Percentiles rank a stretch among this genome's conserved stretches.
Conservation (phyloP, 1,140 invertebrate species). For the Artemia franciscana region DNA sequence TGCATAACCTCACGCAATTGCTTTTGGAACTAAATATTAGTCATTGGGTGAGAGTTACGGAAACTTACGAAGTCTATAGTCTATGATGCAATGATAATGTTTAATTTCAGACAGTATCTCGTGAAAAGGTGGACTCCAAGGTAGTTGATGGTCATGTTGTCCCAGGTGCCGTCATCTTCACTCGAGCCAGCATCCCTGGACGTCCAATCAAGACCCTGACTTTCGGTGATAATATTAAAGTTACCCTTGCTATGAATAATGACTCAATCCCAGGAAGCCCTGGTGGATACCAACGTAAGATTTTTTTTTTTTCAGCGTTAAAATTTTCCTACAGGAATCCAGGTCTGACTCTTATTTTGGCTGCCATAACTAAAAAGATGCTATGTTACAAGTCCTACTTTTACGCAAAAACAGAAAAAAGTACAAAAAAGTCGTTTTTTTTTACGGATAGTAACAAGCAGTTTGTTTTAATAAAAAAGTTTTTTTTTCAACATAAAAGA, state of each 20-base stretch:
- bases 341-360: no score
- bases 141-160: constrained; percentile 79
- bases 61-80: no score
- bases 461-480: no score
- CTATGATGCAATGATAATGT: no score
- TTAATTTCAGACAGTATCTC: constrained; percentile 31
- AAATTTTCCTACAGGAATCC: no score
- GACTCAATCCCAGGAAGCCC: constrained; percentile 6
- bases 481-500: no score
- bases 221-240: constrained; percentile 54
- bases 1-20: constrained; percentile 1
- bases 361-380: no score
- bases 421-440: no score
- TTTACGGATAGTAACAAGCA: no score
- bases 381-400: no score
- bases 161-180: constrained; percentile 60
- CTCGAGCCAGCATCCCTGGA: constrained; percentile 41
- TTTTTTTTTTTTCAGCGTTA: no score
- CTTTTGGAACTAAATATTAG: not conserved
- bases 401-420: no score
- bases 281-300: constrained; percentile 3
- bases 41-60: constrained; percentile 2
- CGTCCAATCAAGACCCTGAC: constrained; percentile 47
- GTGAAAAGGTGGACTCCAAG: constrained; percentile 46
- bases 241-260: constrained; percentile 26